Base-by-base conservation (phyloP, 2,113 vertebrate species). In the Scalopus aquaticus region DNA sequence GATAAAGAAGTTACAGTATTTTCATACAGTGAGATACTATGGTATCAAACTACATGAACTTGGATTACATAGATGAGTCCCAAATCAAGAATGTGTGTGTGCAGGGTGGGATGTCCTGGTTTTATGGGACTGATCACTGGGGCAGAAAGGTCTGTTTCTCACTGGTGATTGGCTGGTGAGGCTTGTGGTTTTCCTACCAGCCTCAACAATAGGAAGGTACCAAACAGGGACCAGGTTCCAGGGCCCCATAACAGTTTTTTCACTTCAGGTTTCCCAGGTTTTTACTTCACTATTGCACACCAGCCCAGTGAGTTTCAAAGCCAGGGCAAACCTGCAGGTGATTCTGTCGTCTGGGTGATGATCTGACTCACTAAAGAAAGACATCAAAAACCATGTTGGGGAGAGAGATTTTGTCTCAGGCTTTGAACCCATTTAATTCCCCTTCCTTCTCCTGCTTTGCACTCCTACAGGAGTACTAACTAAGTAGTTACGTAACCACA, bases 361-460 rank as follows among this genome's bases (percentile, higher is more conserved):
- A 15, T 28, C 22, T 60, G 28, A 37, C 51, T 37, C 39, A 64
- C 22, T 4, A 81, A 69, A 39, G 19, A n/a, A 51, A 58, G 58
- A 60, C 67, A 60, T n/a, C 2, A 46, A 70, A 84, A 88, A 35
- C 42, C 42, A 22, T 32, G 4, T 10, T 44, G 49, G 26, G 49
- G 73, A 91, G 72, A 93, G 60, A 90, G 51, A 64, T 90, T 90
- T 92, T 87, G 16, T 37, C 19, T 92, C 49, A 70, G 20, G n/a
- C 24, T 88, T 44, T 64, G 54, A 88, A 79, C 12, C 9, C 62
- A 35, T 79, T 84, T 49, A 69, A 39, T 87, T 44, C 54, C 70
- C 22, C 24, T 74, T 81, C 60, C 12, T 35, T 46, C 26, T 54
- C 39, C 12, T 76, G 24, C 54, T 67, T 83, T 76, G 37, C 0